Conservation (phyloP, 2,113 vertebrate species). For the Scytalopus superciliaris region DNA sequence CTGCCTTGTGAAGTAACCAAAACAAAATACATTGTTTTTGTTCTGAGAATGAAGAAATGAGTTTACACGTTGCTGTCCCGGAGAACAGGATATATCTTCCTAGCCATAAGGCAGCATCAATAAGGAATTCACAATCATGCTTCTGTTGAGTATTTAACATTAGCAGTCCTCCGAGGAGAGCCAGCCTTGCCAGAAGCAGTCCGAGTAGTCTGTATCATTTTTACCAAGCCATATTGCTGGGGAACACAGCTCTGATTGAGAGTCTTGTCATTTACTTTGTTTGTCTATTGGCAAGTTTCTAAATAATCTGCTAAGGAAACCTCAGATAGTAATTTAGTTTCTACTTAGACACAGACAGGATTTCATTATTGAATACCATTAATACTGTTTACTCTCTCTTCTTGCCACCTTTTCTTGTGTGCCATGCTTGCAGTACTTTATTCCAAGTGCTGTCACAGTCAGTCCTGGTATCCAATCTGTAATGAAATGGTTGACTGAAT, state of each 20-base stretch:
- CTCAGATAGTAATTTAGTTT: constrained; percentile 37
- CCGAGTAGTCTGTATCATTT: background rate
- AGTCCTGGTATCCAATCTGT: background rate
- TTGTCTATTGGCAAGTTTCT: constrained; percentile 54
- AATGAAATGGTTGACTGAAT: background rate
- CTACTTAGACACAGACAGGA: constrained; percentile 27
- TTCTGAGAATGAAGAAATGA: background rate
- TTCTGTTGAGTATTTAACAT: background rate
- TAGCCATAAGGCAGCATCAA: background rate
- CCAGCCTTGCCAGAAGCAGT: background rate
- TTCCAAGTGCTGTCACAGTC: background rate
- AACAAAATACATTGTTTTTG: background rate
- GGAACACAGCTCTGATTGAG: constrained; percentile 25
- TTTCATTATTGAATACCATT: constrained; percentile 47
- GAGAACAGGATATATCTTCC: background rate
- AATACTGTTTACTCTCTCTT: constrained; percentile 12
- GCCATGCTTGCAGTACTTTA: background rate
- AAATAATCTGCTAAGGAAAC: constrained; percentile 44
- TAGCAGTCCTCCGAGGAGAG: background rate
- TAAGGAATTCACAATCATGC: background rate
- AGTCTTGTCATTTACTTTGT: constrained; percentile 35
- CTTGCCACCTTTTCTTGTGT: background rate
- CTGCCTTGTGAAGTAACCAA: background rate
- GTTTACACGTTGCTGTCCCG: background rate
- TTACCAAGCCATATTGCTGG: constrained; percentile 21